Base-by-base conservation (phyloP, 1,140 invertebrate species). In the Macrostomum lignano region DNA sequence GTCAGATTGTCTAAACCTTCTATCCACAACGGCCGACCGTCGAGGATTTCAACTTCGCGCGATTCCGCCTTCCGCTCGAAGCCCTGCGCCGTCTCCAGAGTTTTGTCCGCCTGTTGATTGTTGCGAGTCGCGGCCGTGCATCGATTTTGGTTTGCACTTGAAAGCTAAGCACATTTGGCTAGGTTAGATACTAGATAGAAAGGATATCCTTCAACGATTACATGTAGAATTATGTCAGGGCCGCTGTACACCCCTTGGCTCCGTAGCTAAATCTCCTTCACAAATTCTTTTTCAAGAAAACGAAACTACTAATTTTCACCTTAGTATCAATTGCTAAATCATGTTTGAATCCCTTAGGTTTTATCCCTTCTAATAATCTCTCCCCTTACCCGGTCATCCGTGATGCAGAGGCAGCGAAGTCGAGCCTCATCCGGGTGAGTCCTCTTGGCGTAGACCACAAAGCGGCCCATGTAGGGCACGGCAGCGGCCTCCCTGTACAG, bases 381-480 rank as follows among this genome's bases (percentile, higher is more conserved):
- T n/a, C n/a, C n/a, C n/a, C n/a, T n/a, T 94, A 86, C 44, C 79
- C n/a, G 20, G 22, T 31, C 30, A 31, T 31, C 30, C 22, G 17
- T 31, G n/a, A 31, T 11, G 11, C 30, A 31, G 10, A 31, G 5
- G 15, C 30, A 31, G 3, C 30, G 30, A 6, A 20, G n/a, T 21
- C 4, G 22, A 4, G 5, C 26, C 7, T 5, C 3, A 21, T 20
- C 15, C 4, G n/a, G 30, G 30, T 3, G 79, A 25, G 79, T 71
- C 37, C 86, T 68, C 57, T 94, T 93, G 1, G 82, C 78, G 50
- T 93, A 98, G 9, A 96, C 82, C 26, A 91, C 78, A 56, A 93
- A 88, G 63, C 74, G 84, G 36, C 86, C 78, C 78, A 98, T 94
- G 52, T 94, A 98, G 5, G 91, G 91, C 32, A 96, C 84, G 44